phyloP scores from a whole-genome alignment of 2,888 invertebrate species.

The Cephonodes hylas region DNA sequence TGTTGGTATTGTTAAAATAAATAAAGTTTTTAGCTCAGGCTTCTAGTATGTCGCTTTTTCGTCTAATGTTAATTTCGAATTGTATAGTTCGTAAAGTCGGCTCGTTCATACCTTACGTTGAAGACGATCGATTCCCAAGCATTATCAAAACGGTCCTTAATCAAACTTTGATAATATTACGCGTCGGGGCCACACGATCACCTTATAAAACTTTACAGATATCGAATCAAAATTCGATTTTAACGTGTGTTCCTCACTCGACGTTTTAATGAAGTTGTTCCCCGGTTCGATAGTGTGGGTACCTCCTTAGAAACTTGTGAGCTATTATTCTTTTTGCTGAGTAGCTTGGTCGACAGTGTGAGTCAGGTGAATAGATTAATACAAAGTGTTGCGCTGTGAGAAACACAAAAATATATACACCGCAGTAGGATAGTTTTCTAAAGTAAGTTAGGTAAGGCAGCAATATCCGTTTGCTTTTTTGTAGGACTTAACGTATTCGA shows the following conservation, averaged over 20 bases:
- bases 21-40: too few species aligned
- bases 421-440: too few species aligned
- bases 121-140: background rate
- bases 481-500: too few species aligned
- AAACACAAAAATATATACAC: too few species aligned
- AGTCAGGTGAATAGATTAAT: background rate
- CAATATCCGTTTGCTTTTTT: too few species aligned
- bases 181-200: background rate
- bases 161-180: background rate
- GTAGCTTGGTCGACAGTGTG: background rate
- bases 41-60: too few species aligned
- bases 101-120: constrained; percentile 2
- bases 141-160: background rate
- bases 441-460: too few species aligned
- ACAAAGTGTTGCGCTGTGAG: too few species aligned
- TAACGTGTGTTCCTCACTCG: background rate
- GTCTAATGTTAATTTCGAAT: too few species aligned
- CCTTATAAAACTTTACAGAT: background rate
- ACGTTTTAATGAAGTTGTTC: background rate
- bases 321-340: background rate
- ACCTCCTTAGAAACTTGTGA: background rate
- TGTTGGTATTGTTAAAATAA: background rate
- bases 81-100: too few species aligned
- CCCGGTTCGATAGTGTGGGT: background rate
- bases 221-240: background rate